Evolutionary conservation across 2,113 vertebrate genomes (phyloP), one percentile per base, ranked within the genome.

Genomic region (Morphnarchus princeps): DNA sequence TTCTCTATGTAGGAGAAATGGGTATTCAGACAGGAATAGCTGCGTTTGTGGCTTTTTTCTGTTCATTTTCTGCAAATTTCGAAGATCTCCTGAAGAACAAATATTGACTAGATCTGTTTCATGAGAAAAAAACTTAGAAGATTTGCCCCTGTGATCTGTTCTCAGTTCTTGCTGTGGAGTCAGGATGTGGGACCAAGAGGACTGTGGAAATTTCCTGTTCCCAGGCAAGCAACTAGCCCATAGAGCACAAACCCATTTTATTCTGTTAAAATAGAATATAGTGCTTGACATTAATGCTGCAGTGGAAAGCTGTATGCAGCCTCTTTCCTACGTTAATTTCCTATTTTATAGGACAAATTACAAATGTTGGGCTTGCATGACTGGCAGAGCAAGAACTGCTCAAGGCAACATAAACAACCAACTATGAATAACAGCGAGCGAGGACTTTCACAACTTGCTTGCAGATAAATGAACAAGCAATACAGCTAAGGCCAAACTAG

Each of bases 401-500:
- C 28, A 88, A 55, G 93, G 92, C 92, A 80, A 92, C 62, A 34
- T 57, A 94, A 96, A 96, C 92, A 96, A 96, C 93, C 69, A 86
- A 66, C 66, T 88, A 38, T 32, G 85, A 94, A 96, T 82, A 86
- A 65, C 74, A 79, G 78, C 4, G 1, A 80, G 66, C 3, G 0
- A 22, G 28, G 47, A 84, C 79, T 67, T 77, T 21, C 36, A 80
- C 90, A 88, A 54, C 93, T 95, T 90, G 92, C 82, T 92, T 57
- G 81, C 36, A 61, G 84, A 59, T 40, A 87, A 91, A 93, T 61
- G 58, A 91, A 72, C 58, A 80, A 88, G 82, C 38, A 49, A 43
- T 59, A 40, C 31, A 73, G 58, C 84, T 82, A 80, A 87, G 70
- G 87, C 87, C 81, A 76, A 93, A 61, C 73, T 88, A 73, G 74